These are phyloP conservation scores for Battus philenor DNA, from an alignment of 1,140 invertebrate species.

Conservation along the genomic window DNA sequence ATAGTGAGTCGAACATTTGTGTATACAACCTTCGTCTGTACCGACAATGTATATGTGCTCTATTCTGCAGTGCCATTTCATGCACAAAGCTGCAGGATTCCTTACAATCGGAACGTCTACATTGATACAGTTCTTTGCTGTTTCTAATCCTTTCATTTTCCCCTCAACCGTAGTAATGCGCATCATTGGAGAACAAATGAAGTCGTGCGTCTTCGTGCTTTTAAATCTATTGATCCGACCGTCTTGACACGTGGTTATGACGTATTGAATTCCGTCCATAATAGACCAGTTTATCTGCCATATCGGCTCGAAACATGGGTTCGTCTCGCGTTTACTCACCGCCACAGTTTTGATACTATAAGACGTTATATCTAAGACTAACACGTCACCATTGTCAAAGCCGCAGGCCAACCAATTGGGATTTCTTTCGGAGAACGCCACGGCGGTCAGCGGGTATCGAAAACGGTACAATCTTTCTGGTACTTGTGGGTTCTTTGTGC, in stretches of 20 bases:
- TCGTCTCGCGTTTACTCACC: constrained; percentile 72
- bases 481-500: constrained; percentile 89
- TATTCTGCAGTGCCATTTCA: constrained; percentile 81
- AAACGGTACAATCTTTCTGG: constrained; percentile 86
- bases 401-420: constrained; percentile 87
- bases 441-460: constrained; percentile 81
- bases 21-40: constrained; percentile 89
- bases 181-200: constrained; percentile 78
- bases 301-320: constrained; percentile 80
- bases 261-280: constrained; percentile 65
- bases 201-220: constrained; percentile 73
- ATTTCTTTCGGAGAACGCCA: constrained; percentile 82
- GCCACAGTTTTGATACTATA: constrained; percentile 74
- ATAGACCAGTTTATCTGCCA: constrained; percentile 79
- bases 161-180: constrained; percentile 79
- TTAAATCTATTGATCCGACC: constrained; percentile 77
- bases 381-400: constrained; percentile 86
- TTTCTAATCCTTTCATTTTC: constrained; percentile 77
- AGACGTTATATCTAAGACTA: constrained; percentile 82
- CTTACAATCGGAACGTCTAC: constrained; percentile 75
- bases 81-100: constrained; percentile 78
- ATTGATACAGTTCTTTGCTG: constrained; percentile 61
- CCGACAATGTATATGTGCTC: constrained; percentile 85
- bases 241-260: constrained; percentile 77
- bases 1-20: constrained; percentile 83